phyloP scores from a whole-genome alignment of 2,113 vertebrate species.

The Steatornis caripensis region DNA sequence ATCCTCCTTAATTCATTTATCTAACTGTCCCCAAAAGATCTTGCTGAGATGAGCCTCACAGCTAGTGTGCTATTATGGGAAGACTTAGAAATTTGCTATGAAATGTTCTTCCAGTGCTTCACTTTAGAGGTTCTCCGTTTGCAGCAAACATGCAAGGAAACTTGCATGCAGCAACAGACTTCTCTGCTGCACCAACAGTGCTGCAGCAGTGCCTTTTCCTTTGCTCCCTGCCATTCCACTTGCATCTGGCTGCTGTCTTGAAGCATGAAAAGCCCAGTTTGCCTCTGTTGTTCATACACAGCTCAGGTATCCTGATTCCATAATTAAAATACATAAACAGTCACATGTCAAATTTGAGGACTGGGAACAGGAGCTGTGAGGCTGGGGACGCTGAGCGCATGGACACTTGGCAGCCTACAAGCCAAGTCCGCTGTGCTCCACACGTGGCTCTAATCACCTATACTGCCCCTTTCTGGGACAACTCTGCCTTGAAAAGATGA shows the following conservation, averaged over 20 bases:
- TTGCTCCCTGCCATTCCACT: background rate
- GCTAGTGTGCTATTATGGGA: background rate
- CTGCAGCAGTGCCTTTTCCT: background rate
- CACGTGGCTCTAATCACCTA: background rate
- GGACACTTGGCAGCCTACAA: background rate
- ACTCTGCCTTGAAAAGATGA: background rate
- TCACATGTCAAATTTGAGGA: background rate
- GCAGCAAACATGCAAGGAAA: background rate
- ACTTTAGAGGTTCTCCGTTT: background rate
- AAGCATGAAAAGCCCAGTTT: background rate
- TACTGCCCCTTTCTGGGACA: background rate
- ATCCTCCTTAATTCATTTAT: background rate
- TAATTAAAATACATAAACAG: background rate
- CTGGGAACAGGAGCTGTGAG: background rate
- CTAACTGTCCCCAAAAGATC: background rate
- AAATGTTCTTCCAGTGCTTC: background rate
- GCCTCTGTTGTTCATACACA: background rate
- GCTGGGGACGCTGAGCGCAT: background rate
- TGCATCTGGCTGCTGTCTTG: background rate
- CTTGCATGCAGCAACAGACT: background rate
- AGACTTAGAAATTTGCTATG: background rate
- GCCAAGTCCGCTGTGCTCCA: background rate
- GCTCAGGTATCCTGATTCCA: background rate
- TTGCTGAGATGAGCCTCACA: background rate
- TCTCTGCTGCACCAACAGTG: background rate